Conservation (phyloP, 2,888 invertebrate genomes). For the Diachrysia chrysitis region DNA sequence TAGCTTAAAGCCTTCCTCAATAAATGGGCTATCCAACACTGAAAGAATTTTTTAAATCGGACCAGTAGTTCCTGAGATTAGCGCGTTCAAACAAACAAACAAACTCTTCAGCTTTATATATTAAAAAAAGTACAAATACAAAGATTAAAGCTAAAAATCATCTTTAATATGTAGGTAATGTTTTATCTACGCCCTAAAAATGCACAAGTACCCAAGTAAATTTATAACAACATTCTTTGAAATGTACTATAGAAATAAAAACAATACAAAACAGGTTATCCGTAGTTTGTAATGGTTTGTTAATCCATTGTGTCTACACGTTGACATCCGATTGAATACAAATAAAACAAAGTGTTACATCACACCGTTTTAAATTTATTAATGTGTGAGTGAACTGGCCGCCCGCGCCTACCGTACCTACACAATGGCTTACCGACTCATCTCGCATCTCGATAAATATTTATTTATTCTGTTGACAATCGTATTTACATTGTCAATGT, state of each 20-base stretch:
- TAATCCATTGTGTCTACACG: slow-evolving; percentile 50
- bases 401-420: slow-evolving; percentile 68
- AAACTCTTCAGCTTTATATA: too few species aligned
- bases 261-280: slow-evolving; percentile 12
- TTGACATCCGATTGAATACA: slow-evolving; percentile 52
- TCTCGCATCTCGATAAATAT: slow-evolving; percentile 86
- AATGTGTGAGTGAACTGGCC: slow-evolving; percentile 67
- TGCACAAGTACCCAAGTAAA: not conserved
- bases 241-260: not conserved
- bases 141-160: too few species aligned
- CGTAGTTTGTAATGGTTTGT: slow-evolving; percentile 45
- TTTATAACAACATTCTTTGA: not conserved
- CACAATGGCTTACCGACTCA: slow-evolving; percentile 81
- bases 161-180: too few species aligned
- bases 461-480: slow-evolving; percentile 88
- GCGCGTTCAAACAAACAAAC: too few species aligned
- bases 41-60: too few species aligned
- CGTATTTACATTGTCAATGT: slow-evolving; percentile 86
- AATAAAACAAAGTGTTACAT: slow-evolving; percentile 67
- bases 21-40: too few species aligned
- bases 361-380: slow-evolving; percentile 70
- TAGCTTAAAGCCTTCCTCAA: too few species aligned
- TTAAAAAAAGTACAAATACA: too few species aligned
- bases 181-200: too few species aligned
- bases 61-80: too few species aligned